A percentile compares a stretch with the other conserved stretches of the same genome.
These are phyloP conservation scores for Pluvianellus socialis DNA, from an alignment of 2,113 vertebrate genomes.

Conservation along the genomic window DNA sequence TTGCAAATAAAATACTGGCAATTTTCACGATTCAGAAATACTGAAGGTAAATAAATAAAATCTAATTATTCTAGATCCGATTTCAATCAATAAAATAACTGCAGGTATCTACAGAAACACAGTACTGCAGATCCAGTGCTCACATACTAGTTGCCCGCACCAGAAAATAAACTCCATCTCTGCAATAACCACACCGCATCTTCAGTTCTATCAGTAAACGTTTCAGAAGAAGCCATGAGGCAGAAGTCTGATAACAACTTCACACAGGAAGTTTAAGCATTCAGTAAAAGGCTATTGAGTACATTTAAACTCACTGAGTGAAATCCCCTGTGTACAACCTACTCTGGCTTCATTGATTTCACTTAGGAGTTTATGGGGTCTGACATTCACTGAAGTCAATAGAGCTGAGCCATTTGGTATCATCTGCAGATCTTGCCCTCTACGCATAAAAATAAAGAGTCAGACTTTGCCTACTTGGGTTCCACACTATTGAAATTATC, in stretches of 20 bases:
- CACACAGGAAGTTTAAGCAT: background rate
- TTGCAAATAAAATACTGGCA: background rate
- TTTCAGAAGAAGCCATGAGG: background rate
- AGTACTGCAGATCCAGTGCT: background rate
- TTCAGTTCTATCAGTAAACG: background rate
- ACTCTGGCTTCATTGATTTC: background rate
- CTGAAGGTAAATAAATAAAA: background rate
- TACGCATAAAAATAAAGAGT: background rate
- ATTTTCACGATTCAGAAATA: background rate
- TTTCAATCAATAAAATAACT: conserved; percentile 11
- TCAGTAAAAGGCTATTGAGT: conserved; percentile 1
- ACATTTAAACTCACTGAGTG: background rate
- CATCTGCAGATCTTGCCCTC: background rate
- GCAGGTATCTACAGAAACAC: background rate
- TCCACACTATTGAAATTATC: background rate
- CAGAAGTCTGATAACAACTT: background rate
- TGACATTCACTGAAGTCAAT: background rate
- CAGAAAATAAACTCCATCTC: background rate
- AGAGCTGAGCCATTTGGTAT: background rate
- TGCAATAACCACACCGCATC: background rate
- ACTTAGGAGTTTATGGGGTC: background rate
- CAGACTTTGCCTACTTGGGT: background rate
- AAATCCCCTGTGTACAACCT: background rate
- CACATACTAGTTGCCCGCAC: background rate
- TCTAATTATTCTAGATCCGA: background rate